Evolutionary conservation across 2,113 vertebrate species (phyloP).

Genomic region (Phocoena sinus): DNA sequence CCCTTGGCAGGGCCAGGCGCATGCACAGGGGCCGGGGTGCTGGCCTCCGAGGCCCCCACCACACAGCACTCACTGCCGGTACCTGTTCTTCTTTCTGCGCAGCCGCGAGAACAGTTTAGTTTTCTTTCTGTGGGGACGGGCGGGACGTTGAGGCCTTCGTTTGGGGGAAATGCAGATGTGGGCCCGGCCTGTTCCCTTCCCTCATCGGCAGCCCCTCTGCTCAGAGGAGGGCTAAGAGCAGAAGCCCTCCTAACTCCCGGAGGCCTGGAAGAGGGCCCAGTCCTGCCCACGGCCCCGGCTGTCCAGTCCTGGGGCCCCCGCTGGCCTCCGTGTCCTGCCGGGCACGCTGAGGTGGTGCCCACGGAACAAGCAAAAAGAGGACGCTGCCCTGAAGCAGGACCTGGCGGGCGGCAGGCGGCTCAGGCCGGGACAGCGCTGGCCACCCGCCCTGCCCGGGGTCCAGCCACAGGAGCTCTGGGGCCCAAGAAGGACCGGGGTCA

Average conservation of each 20-base stretch:
- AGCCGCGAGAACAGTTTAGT: conserved; percentile 87
- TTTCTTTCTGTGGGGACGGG: conserved; percentile 86
- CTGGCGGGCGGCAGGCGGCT: not conserved
- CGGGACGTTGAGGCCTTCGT: conserved; percentile 66
- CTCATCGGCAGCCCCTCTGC: not conserved
- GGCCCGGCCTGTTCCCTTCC: not conserved
- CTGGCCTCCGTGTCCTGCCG: rapidly evolving
- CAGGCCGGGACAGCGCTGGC: rapidly evolving
- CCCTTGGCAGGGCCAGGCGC: not conserved
- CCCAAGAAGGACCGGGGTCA: not conserved
- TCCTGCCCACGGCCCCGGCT: rapidly evolving
- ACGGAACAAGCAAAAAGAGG: not conserved
- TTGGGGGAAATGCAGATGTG: not conserved
- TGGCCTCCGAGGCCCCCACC: conserved; percentile 13
- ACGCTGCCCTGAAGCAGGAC: rapidly evolving
- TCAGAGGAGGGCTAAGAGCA: not conserved
- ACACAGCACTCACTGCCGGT: conserved; percentile 72
- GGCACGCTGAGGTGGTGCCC: no score
- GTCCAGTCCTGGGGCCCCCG: not conserved
- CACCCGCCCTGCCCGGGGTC: rapidly evolving
- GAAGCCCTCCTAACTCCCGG: not conserved
- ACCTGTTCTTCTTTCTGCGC: conserved; percentile 87
- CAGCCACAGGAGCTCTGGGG: not conserved
- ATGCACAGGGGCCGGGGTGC: not conserved
- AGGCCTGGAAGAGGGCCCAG: not conserved